phyloP scores from a whole-genome alignment of 2,113 vertebrate genomes.

The Clarias batrachus region DNA sequence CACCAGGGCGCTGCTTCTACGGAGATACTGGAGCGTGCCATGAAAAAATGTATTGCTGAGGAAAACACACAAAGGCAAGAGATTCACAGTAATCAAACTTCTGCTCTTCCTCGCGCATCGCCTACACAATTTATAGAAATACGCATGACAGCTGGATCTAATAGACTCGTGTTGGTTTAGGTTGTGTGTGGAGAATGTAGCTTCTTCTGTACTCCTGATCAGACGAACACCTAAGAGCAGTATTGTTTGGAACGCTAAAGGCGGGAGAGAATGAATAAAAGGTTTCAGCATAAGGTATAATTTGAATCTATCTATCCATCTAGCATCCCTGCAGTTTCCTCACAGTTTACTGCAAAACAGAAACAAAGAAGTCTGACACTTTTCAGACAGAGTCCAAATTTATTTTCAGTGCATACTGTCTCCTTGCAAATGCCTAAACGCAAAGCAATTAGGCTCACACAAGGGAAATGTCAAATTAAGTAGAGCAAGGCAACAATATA shows the following conservation, averaged over 20 bases:
- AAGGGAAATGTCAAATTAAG: conserved; percentile 13
- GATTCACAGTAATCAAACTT: conserved; percentile 42
- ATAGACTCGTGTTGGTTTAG: conserved; percentile 42
- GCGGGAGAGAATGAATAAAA: neutral
- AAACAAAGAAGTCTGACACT: neutral
- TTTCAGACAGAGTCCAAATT: neutral
- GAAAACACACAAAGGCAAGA: conserved; percentile 36
- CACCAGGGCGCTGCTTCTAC: conserved; percentile 34
- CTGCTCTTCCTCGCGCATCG: conserved; percentile 29
- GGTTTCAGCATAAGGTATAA: neutral
- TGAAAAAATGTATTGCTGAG: conserved; percentile 36
- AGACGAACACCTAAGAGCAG: neutral
- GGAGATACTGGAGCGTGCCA: conserved; percentile 35
- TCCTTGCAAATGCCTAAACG: neutral
- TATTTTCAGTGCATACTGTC: neutral
- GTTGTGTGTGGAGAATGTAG: conserved; percentile 15
- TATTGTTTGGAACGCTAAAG: neutral
- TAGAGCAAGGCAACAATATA: conserved; percentile 3
- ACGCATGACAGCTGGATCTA: conserved; percentile 39
- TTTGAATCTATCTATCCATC: neutral
- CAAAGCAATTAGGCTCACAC: conserved; percentile 9
- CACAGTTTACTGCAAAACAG: neutral
- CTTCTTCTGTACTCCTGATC: conserved; percentile 2
- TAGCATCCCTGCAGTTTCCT: neutral
- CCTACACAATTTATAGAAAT: conserved; percentile 45